Evolutionary conservation across 2,113 vertebrate species (phyloP), one percentile per base, ranked within the genome.

Genomic region (Paramormyrops kingsleyae): DNA sequence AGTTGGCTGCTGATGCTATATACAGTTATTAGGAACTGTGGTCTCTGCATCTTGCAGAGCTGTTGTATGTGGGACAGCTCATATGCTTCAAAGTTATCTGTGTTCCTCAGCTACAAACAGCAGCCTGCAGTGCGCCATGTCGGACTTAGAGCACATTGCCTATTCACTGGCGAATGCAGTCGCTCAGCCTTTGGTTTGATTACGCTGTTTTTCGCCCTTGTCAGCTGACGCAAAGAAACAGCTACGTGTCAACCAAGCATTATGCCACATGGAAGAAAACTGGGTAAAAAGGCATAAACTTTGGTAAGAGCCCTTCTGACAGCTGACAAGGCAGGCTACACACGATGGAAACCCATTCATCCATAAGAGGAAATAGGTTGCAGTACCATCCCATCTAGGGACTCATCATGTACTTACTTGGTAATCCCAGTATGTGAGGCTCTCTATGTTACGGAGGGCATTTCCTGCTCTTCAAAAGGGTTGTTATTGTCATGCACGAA

Each of bases 151-250:
- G 53, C 86, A 44, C 24, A 53, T 87, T 83, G 89, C 89, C 84
- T 89, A 39, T 12, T 89, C 62, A 56, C 77, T 27, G 39, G 47
- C 66, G 90, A 90, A 92, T 91, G 87, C 87, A 85, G 31, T 39
- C 77, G 66, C 84, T 85, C 12, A 3, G 9, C n/a, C 27, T 31
- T 31, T 13, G 24, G n/a, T 1, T 70, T 17, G 70, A 77, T 56
- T 19, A 83, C 31, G 19, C 31, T 74, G 62, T 89, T 66, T 47
- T 80, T 42, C 59, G 13, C 9, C 80, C 44, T 19, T 42, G 42
- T 46, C 83, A 85, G 83, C 1, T 49, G 12, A 35, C 9, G 0
- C 12, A 0, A 15, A 49, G 83, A 35, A 74, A 17, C 13, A n/a
- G 42, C 24, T 12, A 47, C 12, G 1, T 85, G 83, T 8, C 8